These are phyloP conservation scores for Dryomyza anilis DNA, from an alignment of 2,888 invertebrate species.

Conservation along the genomic window DNA sequence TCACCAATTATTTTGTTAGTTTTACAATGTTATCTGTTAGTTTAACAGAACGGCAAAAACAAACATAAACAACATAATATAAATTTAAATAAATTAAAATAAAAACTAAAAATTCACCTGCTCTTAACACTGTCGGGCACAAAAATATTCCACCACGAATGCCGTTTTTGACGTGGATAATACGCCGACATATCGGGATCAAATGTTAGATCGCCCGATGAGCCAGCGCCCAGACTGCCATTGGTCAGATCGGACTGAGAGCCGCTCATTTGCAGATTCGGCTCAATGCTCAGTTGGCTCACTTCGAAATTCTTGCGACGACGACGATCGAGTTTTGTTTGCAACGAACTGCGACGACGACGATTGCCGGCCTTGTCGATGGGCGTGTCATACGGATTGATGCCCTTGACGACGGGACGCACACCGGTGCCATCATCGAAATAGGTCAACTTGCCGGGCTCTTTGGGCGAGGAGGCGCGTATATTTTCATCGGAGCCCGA, in stretches of 20 bases:
- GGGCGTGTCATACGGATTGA: slow-evolving; percentile 40
- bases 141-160: slow-evolving; percentile 90
- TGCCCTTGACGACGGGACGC: slow-evolving; percentile 46
- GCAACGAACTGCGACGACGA: slow-evolving; percentile 59
- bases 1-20: slow-evolving; percentile 32
- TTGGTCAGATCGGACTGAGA: slow-evolving; percentile 37
- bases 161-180: slow-evolving; percentile 69
- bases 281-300: slow-evolving; percentile 42
- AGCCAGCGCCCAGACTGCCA: slow-evolving; percentile 31
- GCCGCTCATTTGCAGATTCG: slow-evolving; percentile 34
- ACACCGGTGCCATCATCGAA: slow-evolving; percentile 53
- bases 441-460: slow-evolving; percentile 50
- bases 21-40: slow-evolving; percentile 27
- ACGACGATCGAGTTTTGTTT: slow-evolving; percentile 59
- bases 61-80: too few species aligned
- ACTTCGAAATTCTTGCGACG: slow-evolving; percentile 58
- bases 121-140: slow-evolving; percentile 75
- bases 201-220: slow-evolving; percentile 43
- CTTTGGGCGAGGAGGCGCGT: slow-evolving; percentile 55
- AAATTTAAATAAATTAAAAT: too few species aligned
- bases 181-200: slow-evolving; percentile 50
- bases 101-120: slow-evolving; percentile 64
- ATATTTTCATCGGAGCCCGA: slow-evolving; percentile 56
- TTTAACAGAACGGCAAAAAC: neutral
- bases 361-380: slow-evolving; percentile 55